Base-by-base conservation (phyloP, 2,888 invertebrate genomes). In the Cyclophora albipunctata region DNA sequence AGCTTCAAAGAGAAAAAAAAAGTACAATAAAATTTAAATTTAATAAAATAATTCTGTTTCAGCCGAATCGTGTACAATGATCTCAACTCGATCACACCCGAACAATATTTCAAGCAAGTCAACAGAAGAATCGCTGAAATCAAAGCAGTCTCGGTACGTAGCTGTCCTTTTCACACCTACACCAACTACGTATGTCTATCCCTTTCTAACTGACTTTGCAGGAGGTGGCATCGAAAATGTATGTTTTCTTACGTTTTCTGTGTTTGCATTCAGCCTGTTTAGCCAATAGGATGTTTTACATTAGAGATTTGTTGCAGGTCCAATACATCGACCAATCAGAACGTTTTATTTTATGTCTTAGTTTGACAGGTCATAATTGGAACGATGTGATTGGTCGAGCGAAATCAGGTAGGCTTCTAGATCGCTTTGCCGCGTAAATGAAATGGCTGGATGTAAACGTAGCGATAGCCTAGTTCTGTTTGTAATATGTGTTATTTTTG, bases 81-180 rank as follows among this genome's bases (percentile, higher is more conserved):
- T 81, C 90, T 98, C 55, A 95, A 95, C 80, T 91, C 93, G 49
- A 95, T 98, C 67, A 96, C 98, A 4, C 98, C 98, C 0, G 96
- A 98, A 84, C 96, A 97, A 85, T 98, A 97, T 85, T 96, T 96
- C 80, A 97, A 97, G 81, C 95, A 97, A 82, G 96, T 98, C 58
- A 97, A 95, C 0, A 92, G 93, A 67, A 91, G 96, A 64, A 88
- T 97, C 56, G 96, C 96, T 45, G 96, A 96, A 89, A 94, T 97
- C 63, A 95, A 95, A 82, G 96, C 96, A 37, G 96, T 98, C 53
- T 94, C 95, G 76, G 95, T 95, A 88, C 91, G 93, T 91, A 71
- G 43, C 60, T 53, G 47, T 70, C 64, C 66, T 63, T 52, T 58
- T 65, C 62, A 51, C 59, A 53, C 63, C 5, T 44, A 45, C 47